Base-by-base conservation (phyloP, 2,888 invertebrate species). In the Lobophora halterata region DNA sequence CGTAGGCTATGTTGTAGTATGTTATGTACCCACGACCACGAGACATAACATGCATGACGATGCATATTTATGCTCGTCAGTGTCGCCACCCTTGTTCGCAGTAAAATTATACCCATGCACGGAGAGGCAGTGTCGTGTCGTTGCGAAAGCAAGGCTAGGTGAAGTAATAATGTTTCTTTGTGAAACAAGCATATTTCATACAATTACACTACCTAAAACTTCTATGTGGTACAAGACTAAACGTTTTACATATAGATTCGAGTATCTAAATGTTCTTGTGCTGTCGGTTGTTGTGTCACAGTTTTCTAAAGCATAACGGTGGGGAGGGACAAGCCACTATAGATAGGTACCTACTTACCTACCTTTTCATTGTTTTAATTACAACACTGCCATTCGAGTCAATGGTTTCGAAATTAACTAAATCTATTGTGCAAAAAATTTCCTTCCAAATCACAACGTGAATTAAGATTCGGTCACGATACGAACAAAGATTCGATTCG, bases 51-150 rank as follows among this genome's bases (percentile, higher is more conserved):
- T 26, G 49, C 62, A 55, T 64, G 65, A 49, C 50, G 24, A 1
- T 42, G 62, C 61, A 64, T 64, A 62, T 35, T 45, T 40, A 40
- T 9, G 8, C 27, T 8, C 31, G 44, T 14, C 46, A 44, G 39
- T 52, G 47, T 50, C 53, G 48, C 41, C 43, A 50, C 58, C 49
- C 53, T 50, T 50, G 34, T 51, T 44, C 49, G 38, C 28, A 39
- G 31, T 40, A 26, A 41, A 34, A 32, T 49, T 33, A 42, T 28
- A 35, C 35, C 50, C 49, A 41, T 49, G 55, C 48, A 41, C 16
- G 37, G 25, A 10, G 19, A 43, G 10, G 28, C 31, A 31, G 24
- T 24, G 17, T 17, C n/a, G 5, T 14, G 11, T 27, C n/a, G 39
- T 49, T 49, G 34, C 46, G 23, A 37, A 37, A 46, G 43, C 43